phyloP scores from a whole-genome alignment of 2,888 invertebrate species.

The Scaptomyza cyrtandrae region DNA sequence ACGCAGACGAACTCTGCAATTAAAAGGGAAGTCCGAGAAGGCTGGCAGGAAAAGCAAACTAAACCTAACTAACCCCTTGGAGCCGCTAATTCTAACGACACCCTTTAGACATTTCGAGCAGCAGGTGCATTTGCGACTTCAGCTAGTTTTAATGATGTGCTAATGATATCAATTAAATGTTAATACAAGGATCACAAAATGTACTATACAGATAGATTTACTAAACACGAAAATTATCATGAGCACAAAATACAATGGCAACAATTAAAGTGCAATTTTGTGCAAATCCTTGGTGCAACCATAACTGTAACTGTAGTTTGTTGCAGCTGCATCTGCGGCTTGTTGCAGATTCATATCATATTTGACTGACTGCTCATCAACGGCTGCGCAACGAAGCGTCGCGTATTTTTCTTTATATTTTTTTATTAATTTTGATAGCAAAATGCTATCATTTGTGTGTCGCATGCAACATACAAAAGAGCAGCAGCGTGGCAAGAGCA shows the following conservation, averaged over 20 bases:
- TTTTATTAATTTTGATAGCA: slow-evolving; percentile 69
- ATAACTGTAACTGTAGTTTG: slow-evolving; percentile 30
- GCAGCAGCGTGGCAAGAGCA: slow-evolving; percentile 38
- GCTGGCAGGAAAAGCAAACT: background rate
- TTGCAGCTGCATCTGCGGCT: slow-evolving; percentile 53
- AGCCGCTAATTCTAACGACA: slow-evolving; percentile 58
- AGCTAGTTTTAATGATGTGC: slow-evolving; percentile 23
- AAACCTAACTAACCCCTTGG: slow-evolving; percentile 47
- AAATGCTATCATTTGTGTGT: slow-evolving; percentile 49
- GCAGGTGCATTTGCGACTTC: slow-evolving; percentile 52
- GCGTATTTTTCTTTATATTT: background rate
- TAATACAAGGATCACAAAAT: slow-evolving; percentile 24
- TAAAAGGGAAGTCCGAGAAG: slow-evolving; percentile 39
- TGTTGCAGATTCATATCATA: slow-evolving; percentile 62
- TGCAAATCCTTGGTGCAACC: slow-evolving; percentile 55
- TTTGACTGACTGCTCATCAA: slow-evolving; percentile 63
- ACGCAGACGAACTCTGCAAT: slow-evolving; percentile 49
- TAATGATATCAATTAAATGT: slow-evolving; percentile 53
- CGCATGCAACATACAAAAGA: slow-evolving; percentile 59
- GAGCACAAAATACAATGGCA: slow-evolving; percentile 13
- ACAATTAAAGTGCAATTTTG: slow-evolving; percentile 74
- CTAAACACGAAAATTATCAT: slow-evolving; percentile 1
- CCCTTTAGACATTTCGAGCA: slow-evolving; percentile 53
- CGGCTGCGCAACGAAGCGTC: slow-evolving; percentile 47
- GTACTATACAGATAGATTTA: background rate